These are phyloP conservation scores for Dasyurus viverrinus DNA, from an alignment of 2,113 vertebrate genomes.

Conservation along the genomic window DNA sequence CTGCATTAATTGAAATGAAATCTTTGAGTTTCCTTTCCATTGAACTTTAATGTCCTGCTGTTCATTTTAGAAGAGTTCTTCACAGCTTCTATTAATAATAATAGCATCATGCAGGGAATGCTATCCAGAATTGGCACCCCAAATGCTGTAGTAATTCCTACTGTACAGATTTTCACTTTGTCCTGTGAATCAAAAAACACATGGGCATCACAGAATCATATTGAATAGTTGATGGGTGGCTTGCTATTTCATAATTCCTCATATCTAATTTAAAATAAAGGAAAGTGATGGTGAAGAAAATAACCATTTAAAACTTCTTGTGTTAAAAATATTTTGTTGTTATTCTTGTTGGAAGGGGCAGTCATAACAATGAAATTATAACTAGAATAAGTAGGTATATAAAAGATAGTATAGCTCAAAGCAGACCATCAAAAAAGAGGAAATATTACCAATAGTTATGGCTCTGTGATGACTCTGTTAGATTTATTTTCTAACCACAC, in stretches of 20 bases:
- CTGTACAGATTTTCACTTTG: background rate
- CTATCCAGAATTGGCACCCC: background rate
- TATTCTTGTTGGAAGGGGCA: background rate
- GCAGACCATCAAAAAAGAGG: background rate
- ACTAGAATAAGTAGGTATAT: background rate
- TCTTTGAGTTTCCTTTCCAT: background rate
- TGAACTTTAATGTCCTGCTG: constrained; percentile 1
- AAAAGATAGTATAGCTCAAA: background rate
- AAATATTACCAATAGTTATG: background rate
- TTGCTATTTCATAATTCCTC: background rate
- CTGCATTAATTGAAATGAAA: background rate
- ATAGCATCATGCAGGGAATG: background rate
- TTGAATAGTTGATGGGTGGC: background rate
- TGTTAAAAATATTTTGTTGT: background rate
- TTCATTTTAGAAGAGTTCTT: background rate
- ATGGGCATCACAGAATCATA: background rate
- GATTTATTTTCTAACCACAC: background rate
- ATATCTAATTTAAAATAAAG: background rate
- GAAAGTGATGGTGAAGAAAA: background rate
- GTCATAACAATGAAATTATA: background rate
- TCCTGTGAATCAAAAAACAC: background rate
- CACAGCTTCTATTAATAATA: background rate
- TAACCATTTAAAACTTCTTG: background rate
- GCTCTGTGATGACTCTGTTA: background rate
- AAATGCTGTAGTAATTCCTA: background rate